Conservation (phyloP, 1,140 invertebrate species). For the Drosophila nigromelanica region DNA sequence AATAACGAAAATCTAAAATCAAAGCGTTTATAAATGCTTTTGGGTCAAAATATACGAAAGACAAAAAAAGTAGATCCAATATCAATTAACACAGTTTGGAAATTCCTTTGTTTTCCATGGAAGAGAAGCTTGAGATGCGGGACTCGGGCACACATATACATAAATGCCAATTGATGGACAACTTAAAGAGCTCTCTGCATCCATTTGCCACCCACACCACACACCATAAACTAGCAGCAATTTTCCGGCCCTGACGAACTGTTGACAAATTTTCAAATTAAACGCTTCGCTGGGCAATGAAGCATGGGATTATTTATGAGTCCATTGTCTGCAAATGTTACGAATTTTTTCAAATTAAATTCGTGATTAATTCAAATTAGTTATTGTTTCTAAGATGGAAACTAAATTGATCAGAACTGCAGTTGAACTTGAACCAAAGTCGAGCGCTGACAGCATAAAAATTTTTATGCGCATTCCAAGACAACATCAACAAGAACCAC, state of each 20-base stretch:
- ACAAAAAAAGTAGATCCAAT: conserved; percentile 10
- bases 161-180: conserved; percentile 62
- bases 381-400: not conserved
- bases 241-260: conserved; percentile 54
- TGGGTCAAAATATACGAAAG: conserved; percentile 44
- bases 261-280: conserved; percentile 72
- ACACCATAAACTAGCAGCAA: conserved; percentile 29
- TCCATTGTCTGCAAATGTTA: conserved; percentile 25
- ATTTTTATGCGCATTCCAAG: conserved; percentile 77
- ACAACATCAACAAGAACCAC: conserved; percentile 32
- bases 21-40: conserved; percentile 62
- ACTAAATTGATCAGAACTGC: conserved; percentile 16
- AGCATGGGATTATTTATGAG: conserved; percentile 44
- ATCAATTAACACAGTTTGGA: conserved; percentile 44
- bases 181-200: conserved; percentile 8
- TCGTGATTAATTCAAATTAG: conserved; percentile 41
- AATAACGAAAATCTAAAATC: conserved; percentile 26
- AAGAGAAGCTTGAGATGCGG: conserved; percentile 27
- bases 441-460: conserved; percentile 67
- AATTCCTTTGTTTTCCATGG: conserved; percentile 32
- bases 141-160: conserved; percentile 25
- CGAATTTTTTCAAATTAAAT: conserved; percentile 25
- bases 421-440: conserved; percentile 16
- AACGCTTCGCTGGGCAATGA: conserved; percentile 62
- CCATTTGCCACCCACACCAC: conserved; percentile 50